Evolutionary conservation across 2,797 vertebrate genomes (phyloP), one percentile per base, ranked within the genome.

Genomic region (Trichosurus vulpecula): DNA sequence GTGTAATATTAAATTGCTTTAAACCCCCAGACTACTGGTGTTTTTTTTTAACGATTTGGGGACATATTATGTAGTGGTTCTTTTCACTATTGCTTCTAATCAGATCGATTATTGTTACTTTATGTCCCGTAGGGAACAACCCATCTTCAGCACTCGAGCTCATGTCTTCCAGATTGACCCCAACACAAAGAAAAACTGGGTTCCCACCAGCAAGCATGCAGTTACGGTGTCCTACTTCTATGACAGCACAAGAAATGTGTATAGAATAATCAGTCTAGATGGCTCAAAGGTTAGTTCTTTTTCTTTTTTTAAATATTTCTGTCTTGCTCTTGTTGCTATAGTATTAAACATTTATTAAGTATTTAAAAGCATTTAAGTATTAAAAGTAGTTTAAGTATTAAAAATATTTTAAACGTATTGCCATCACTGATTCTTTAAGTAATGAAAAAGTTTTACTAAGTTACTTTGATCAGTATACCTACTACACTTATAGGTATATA

Each of bases 141-240:
- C 99, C 98, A 99, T 99, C 99, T 99, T 99, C 99, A 99, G 99
- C 98, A 99, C 99, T 81, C 98, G 99, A 98, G 99, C 99, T 98
- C 99, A 99, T 55, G 99, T 99, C 99, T 99, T 99, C 99, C 99
- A 99, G 98, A 99, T 99, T 94, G 99, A 99, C 98, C 99, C 99
- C 98, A 99, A 99, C 98, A 99, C 99, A 97, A 99, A 99, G 99
- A 99, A 99, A 99, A 99, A 99, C 99, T 99, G 99, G 99, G 99
- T 99, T 98, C 99, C 99, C 98, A 99, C 99, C 98, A 99, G 99
- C 99, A 99, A 99, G 99, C 99, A 99, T 95, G 99, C 99, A 52
- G 99, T 99, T 98, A 99, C 99, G 87, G 99, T 99, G 97, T 99
- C 99, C 98, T 99, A 99, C 98, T 99, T 99, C 98, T 99, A 99